Conservation (phyloP, 1,140 invertebrate species). For the Popillia japonica region DNA sequence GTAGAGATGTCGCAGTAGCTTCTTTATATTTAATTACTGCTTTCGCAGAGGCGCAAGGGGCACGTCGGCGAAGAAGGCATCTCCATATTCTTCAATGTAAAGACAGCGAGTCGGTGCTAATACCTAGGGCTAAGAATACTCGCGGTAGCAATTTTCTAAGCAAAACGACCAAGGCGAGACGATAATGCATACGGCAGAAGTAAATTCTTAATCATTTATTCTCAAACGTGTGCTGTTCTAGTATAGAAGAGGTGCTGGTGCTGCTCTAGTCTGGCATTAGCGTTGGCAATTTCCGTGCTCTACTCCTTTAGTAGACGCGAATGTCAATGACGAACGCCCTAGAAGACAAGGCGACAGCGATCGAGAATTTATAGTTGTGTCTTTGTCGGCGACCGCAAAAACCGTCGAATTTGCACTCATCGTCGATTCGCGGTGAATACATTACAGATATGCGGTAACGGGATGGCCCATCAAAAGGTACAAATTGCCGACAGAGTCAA, state of each 20-base stretch:
- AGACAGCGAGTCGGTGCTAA: not conserved
- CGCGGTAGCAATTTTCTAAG: conserved; percentile 22
- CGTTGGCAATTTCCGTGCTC: conserved; percentile 2
- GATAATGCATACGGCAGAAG: conserved; percentile 33
- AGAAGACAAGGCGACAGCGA: conserved; percentile 1
- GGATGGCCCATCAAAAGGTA: conserved; percentile 25
- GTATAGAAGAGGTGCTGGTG: not conserved
- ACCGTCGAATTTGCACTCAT: conserved; percentile 30
- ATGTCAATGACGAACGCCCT: not conserved
- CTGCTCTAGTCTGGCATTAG: conserved; percentile 13
- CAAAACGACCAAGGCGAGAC: conserved; percentile 29
- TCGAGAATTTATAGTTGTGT: not conserved
- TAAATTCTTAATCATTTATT: conserved; percentile 35
- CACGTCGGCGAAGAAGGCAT: not conserved
- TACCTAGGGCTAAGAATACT: conserved; percentile 4
- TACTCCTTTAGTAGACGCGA: not conserved
- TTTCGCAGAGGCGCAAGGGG: not conserved
- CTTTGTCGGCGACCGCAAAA: conserved; percentile 16
- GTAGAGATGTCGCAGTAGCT: not conserved
- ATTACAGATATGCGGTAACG: not conserved
- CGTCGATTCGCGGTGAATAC: conserved; percentile 33
- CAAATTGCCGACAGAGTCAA: not conserved
- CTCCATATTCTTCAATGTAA: not conserved
- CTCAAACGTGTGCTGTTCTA: conserved; percentile 16
- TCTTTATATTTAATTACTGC: conserved; percentile 31